Percentiles rank a stretch among this genome's conserved stretches.
These are phyloP conservation scores for Enoplosus armatus DNA, from an alignment of 2,797 vertebrate genomes.

Conservation along the genomic window DNA sequence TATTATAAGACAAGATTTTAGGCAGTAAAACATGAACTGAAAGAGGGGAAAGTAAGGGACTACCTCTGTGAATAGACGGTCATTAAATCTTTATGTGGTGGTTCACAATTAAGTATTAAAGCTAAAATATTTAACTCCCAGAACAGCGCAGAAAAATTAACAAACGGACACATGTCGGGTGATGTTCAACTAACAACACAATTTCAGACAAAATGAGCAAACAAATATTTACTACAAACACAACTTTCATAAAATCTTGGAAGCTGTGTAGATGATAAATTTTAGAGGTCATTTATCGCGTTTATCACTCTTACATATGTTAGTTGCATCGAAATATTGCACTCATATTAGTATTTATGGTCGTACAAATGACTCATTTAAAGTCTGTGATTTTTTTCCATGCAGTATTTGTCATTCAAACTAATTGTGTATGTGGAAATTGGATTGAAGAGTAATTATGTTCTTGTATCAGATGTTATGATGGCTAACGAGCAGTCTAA, in stretches of 20 bases:
- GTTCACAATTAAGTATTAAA: conserved; percentile 40
- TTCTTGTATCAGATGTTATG: conserved; percentile 30
- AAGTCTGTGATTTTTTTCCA: conserved; percentile 59
- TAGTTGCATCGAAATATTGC: conserved; percentile 53
- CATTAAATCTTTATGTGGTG: conserved; percentile 30
- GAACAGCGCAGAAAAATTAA: conserved; percentile 15
- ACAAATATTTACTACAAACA: conserved; percentile 26
- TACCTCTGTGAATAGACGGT: conserved; percentile 61
- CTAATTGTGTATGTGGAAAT: conserved; percentile 58
- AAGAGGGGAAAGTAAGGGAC: conserved; percentile 32
- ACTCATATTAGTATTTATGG: conserved; percentile 60
- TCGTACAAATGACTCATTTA: conserved; percentile 47
- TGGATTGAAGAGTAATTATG: conserved; percentile 34
- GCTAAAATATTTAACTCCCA: conserved; percentile 33
- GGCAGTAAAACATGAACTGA: conserved; percentile 25
- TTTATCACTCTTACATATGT: conserved; percentile 47
- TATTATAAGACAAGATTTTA: conserved; percentile 24
- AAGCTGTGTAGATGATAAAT: conserved; percentile 31
- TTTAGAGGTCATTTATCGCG: conserved; percentile 50
- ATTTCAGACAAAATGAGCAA: conserved; percentile 35
- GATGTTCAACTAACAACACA: conserved; percentile 21
- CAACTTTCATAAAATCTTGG: conserved; percentile 27
- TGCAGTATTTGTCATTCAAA: conserved; percentile 66
- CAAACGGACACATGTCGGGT: conserved; percentile 5
- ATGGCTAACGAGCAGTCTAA: conserved; percentile 21